Evolutionary conservation across 2,888 invertebrate genomes (phyloP), one percentile per base, ranked within the genome.

Genomic region (Pemphredon lugubris): DNA sequence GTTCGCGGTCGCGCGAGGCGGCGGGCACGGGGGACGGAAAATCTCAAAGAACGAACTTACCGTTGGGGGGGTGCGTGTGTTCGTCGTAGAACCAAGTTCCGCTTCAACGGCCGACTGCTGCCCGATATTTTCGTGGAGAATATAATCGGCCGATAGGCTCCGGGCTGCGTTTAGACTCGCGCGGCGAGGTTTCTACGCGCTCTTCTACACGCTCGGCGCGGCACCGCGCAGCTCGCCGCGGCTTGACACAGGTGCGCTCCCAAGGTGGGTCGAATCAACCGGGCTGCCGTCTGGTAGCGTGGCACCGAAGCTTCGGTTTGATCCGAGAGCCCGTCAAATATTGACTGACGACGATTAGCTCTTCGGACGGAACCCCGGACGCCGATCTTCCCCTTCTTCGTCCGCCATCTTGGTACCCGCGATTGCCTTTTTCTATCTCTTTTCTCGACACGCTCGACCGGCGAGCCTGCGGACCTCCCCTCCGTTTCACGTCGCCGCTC

Each of bases 191-290:
- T n/a, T n/a, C n/a, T n/a, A n/a, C 6, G 30, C 30, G 6, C 30
- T 6, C 30, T 30, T 6, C 34, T 34, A 34, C 11, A 34, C 34
- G 9, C 34, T 9, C 34, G 34, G 9, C n/a, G 34, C 9, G n/a
- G n/a, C 2, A n/a, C 34, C 11, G n/a, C 73, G 66, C 64, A 65
- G 60, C 72, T 70, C 75, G 75, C 68, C 75, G 79, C 79, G 82
- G 83, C 87, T 87, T 87, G 87, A 87, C 87, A 87, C 87, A 87
- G 87, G 85, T 85, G 85, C 79, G 82, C 77, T 77, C 79, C 78
- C 83, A 81, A 82, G 80, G 77, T 82, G 69, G 58, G 66, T 57
- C 63, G 70, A 73, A 66, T 73, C 81, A 63, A 51, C 53, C 40
- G 70, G 72, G 75, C 80, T 83, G 87, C 87, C 87, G 85, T 82